phyloP scores from a whole-genome alignment of 2,888 invertebrate species.

The Beris morrisii region DNA sequence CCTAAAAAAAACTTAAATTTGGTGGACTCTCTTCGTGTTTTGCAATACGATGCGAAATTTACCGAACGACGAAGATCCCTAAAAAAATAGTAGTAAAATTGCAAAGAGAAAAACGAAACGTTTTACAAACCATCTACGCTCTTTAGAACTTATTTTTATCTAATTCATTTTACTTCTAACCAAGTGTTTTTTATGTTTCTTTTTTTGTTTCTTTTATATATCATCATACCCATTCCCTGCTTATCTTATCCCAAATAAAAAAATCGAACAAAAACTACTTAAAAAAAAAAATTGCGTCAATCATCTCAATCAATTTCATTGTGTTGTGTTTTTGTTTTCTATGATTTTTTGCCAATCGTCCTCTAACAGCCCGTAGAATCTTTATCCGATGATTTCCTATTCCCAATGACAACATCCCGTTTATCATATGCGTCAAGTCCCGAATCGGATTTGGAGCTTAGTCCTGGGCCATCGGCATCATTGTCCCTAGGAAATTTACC shows the following conservation, averaged over 20 bases:
- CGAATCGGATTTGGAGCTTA: conserved; percentile 91
- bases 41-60: background rate
- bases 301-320: conserved; percentile 13
- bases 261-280: conserved; percentile 15
- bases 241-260: conserved; percentile 21
- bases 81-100: no score
- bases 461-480: conserved; percentile 68
- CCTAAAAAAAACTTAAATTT: background rate
- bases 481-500: conserved; percentile 62
- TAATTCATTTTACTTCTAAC: conserved; percentile 13
- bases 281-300: conserved; percentile 23
- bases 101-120: no score
- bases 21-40: background rate
- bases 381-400: conserved; percentile 97
- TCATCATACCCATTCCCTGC: conserved; percentile 29
- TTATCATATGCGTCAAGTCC: conserved; percentile 95
- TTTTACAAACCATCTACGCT: no score
- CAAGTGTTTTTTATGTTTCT: conserved; percentile 18
- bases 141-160: no score
- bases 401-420: conserved; percentile 95
- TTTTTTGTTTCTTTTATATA: conserved; percentile 25
- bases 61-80: conserved; percentile 5
- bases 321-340: background rate
- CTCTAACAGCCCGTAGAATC: conserved; percentile 85
- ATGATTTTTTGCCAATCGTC: conserved; percentile 14